Evolutionary conservation across 1,140 invertebrate species (phyloP), one percentile per base, ranked within the genome.

Genomic region (Heterodera carotae): DNA sequence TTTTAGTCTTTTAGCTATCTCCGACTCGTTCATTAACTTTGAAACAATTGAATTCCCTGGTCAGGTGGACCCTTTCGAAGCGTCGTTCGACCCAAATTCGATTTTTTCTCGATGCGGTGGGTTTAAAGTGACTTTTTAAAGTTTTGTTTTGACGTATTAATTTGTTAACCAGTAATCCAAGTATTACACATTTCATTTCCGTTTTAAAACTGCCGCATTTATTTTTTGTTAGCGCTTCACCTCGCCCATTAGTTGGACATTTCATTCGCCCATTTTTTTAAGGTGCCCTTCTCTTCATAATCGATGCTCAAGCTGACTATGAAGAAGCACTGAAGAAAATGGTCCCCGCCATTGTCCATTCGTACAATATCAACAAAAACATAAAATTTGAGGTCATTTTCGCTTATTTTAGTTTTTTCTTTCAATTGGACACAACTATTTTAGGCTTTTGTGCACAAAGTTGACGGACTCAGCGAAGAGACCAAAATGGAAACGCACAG

Each of bases 41-140:
- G 94, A 98, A 92, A 97, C 99, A 80, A 98, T 96, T 94, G 97
- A 99, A 89, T 97, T 99, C 89, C 97, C 97, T 43, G 97, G 96
- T 22, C 96, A 99, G 89, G 96, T 98, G 81, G 95, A 98, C 88
- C 96, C 97, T 83, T 95, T 97, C 89, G 95, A 98, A 90, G 92
- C 93, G 36, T 93, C 93, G 36, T 97, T 98, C 90, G 95, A 99
- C 89, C 93, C 93, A 66, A 94, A 97, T 82, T 93, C 93, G 89
- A 95, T 97, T 82, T 97, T 98, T 90, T 92, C 94, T 72, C 76
- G 78, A 34, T 87, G 84, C 90, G 95, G 95, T 56, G 48, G 5
- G 48, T 56, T 4, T 2, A 56, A 22, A n/a, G n/a, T n/a, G n/a
- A n/a, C n/a, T n/a, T n/a, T n/a, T n/a, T n/a, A n/a, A n/a, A n/a